phyloP scores from a whole-genome alignment of 30 jellyfish, hydroid and myxozoan genomes.

The Morbakka virulenta region DNA sequence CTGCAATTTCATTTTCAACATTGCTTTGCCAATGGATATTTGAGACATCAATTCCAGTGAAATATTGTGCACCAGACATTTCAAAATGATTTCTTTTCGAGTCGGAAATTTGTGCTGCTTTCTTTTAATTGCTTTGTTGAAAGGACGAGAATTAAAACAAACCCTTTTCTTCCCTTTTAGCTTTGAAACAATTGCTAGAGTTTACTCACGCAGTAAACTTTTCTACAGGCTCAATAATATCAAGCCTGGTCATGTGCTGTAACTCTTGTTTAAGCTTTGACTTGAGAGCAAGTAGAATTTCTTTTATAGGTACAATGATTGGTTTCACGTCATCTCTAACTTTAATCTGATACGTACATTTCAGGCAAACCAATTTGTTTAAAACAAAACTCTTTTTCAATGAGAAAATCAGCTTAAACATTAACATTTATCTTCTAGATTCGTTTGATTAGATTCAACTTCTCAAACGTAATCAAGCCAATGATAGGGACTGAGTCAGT shows the following conservation, averaged over 20 bases:
- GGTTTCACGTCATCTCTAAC: conserved; percentile 17
- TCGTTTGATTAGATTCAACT: conserved; percentile 40
- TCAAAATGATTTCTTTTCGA: conserved; percentile 41
- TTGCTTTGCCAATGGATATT: conserved; percentile 46
- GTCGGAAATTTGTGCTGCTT: conserved; percentile 69
- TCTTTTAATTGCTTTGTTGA: conserved; percentile 69
- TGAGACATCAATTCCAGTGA: conserved; percentile 65
- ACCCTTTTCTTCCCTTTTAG: conserved; percentile 72
- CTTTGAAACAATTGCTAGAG: conserved; percentile 49
- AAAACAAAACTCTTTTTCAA: conserved; percentile 34
- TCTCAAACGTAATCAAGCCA: conserved; percentile 28
- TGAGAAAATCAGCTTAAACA: conserved; percentile 6
- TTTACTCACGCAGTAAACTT: conserved; percentile 82
- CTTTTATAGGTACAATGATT: conserved; percentile 18
- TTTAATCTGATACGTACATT: conserved; percentile 21
- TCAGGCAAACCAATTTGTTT: conserved; percentile 31
- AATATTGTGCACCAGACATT: conserved; percentile 72
- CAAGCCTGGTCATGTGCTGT: conserved; percentile 33
- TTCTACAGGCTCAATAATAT: conserved; percentile 35
- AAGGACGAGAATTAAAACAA: conserved; percentile 74
- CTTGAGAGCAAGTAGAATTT: conserved; percentile 57
- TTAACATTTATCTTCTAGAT: conserved; percentile 23
- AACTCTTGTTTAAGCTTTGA: conserved; percentile 58
- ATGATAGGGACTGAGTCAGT: conserved; percentile 49
- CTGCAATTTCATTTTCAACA: conserved; percentile 52